A percentile compares a stretch with the other conserved stretches of the same genome.
Conservation (phyloP, 2,113 vertebrate genomes). For the Malurus cyaneus region DNA sequence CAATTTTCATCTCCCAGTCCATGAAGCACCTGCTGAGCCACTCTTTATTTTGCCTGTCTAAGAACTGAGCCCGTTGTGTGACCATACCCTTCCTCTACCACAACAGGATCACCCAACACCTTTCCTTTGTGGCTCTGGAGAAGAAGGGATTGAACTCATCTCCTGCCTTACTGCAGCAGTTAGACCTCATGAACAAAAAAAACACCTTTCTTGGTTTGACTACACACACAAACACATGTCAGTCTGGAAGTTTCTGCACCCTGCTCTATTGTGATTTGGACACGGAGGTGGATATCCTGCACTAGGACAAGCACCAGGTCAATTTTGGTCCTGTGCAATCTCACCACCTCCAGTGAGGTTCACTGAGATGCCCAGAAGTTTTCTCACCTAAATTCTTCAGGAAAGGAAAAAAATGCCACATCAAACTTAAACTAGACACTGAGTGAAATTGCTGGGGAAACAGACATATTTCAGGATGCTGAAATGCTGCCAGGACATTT, state of each 20-base stretch:
- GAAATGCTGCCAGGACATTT: constrained; percentile 19
- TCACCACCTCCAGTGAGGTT: neutral
- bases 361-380: neutral
- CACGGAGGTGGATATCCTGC: neutral
- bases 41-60: too few relatives aligned
- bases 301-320: neutral
- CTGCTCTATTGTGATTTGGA: neutral
- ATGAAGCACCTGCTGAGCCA: too few relatives aligned
- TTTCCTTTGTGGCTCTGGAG: neutral
- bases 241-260: neutral
- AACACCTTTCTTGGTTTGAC: neutral
- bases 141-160: neutral
- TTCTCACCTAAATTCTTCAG: neutral
- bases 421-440: neutral
- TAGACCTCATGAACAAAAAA: neutral
- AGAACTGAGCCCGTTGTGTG: too few relatives aligned
- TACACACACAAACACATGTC: neutral
- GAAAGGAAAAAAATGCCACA: neutral
- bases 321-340: neutral
- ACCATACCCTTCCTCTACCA: neutral
- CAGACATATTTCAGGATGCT: neutral
- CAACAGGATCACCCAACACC: neutral
- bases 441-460: constrained; percentile 20
- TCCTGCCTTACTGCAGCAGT: neutral
- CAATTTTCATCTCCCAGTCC: too few relatives aligned